A percentile compares a stretch with the other conserved stretches of the same genome.
phyloP scores from a whole-genome alignment of 2,113 vertebrate genomes.

The Etheostoma spectabile region DNA sequence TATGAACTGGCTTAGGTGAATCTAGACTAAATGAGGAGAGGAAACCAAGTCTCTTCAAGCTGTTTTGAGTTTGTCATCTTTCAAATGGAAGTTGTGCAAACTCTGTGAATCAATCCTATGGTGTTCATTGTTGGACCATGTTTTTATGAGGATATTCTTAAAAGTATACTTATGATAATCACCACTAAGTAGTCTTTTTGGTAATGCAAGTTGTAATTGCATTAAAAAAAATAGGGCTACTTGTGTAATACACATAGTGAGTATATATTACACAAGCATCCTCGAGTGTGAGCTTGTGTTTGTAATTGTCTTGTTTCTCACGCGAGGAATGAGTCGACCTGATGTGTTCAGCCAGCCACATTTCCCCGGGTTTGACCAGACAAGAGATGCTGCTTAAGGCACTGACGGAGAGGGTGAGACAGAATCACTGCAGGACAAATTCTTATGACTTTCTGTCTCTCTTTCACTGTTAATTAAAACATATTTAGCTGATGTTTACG shows the following conservation, averaged over 20 bases:
- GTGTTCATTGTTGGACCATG: neutral
- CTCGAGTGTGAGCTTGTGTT: constrained; percentile 13
- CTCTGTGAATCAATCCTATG: neutral
- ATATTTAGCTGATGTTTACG: neutral
- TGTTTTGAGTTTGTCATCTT: constrained; percentile 34
- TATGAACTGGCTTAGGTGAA: constrained; percentile 24
- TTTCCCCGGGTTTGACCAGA: constrained; percentile 65
- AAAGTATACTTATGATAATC: too few species aligned
- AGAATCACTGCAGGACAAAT: constrained; percentile 20
- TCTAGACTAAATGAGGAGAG: constrained; percentile 1
- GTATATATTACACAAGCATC: constrained; percentile 22
- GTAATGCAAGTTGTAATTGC: neutral
- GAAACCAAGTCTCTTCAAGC: constrained; percentile 24
- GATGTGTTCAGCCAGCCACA: constrained; percentile 69
- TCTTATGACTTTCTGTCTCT: constrained; percentile 9
- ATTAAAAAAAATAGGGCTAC: neutral
- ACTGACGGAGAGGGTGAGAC: neutral
- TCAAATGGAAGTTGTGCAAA: constrained; percentile 34
- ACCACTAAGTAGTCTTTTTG: neutral
- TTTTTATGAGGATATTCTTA: constrained; percentile 2
- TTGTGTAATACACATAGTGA: neutral
- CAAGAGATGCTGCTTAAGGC: constrained; percentile 54
- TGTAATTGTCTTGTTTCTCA: constrained; percentile 69
- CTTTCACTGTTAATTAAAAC: constrained; percentile 7
- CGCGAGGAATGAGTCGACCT: constrained; percentile 71